These are phyloP conservation scores for Athrips mouffetella DNA, from an alignment of 2,888 invertebrate species.

Conservation along the genomic window DNA sequence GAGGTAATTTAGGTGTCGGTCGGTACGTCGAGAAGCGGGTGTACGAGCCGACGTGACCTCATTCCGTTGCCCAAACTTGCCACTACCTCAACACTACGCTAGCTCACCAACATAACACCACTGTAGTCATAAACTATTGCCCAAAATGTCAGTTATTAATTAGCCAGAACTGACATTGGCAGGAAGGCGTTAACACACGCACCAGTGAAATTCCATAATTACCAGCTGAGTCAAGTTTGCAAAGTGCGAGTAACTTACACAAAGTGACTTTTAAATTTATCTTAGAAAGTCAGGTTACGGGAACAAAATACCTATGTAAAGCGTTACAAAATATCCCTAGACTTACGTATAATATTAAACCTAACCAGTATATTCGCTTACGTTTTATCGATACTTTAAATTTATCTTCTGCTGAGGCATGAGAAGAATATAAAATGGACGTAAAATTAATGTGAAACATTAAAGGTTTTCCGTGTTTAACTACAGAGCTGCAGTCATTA, in stretches of 20 bases:
- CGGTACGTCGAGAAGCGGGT: conserved; percentile 34
- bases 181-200: too few species aligned
- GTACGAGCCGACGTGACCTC: conserved; percentile 41
- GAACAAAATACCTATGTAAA: conserved; percentile 31
- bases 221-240: conserved; percentile 15
- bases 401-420: conserved; percentile 11
- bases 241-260: conserved; percentile 30
- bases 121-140: background rate
- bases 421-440: background rate
- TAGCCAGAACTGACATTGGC: conserved; percentile 22
- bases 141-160: conserved; percentile 30
- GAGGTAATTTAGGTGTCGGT: conserved; percentile 56
- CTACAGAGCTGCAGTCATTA: background rate
- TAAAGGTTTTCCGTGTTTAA: background rate
- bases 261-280: too few species aligned
- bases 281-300: conserved; percentile 37
- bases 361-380: too few species aligned
- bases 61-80: conserved; percentile 29
- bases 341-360: too few species aligned
- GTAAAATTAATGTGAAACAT: background rate
- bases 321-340: conserved; percentile 33
- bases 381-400: conserved; percentile 27
- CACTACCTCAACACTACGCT: background rate
- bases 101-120: background rate
- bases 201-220: too few species aligned